phyloP scores from a whole-genome alignment of 2,888 invertebrate species.

The Pseudeuparius sepicola region DNA sequence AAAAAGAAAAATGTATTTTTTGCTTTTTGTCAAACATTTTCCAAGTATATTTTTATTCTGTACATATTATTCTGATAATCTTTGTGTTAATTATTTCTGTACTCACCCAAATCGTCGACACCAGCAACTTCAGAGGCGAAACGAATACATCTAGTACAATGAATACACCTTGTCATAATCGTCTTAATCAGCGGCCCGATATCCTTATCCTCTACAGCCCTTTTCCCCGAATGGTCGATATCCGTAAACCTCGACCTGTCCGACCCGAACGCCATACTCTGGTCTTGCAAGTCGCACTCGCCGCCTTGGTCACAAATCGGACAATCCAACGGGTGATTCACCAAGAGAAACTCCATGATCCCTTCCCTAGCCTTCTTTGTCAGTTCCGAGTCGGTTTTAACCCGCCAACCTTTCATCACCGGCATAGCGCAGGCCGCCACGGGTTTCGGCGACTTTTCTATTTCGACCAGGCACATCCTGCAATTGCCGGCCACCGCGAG shows the following conservation, averaged over 20 bases:
- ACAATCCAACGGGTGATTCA: slow-evolving; percentile 98
- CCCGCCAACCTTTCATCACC: slow-evolving; percentile 96
- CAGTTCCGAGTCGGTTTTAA: slow-evolving; percentile 95
- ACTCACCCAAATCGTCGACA: slow-evolving; percentile 74
- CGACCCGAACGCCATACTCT: slow-evolving; percentile 98
- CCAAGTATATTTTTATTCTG: neutral
- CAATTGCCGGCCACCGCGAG: slow-evolving; percentile 98
- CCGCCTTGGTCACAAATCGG: slow-evolving; percentile 99
- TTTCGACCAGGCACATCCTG: slow-evolving; percentile 98
- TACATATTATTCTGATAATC: neutral
- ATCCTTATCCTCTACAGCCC: slow-evolving; percentile 98
- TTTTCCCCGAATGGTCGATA: slow-evolving; percentile 82
- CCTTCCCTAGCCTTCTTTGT: slow-evolving; percentile 63
- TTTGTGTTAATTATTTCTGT: neutral
- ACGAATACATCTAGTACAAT: slow-evolving; percentile 95
- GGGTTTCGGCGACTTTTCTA: slow-evolving; percentile 96
- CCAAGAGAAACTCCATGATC: slow-evolving; percentile 97
- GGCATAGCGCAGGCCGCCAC: slow-evolving; percentile 99
- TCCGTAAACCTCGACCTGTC: slow-evolving; percentile 84
- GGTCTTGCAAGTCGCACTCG: slow-evolving; percentile 92
- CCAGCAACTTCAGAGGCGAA: slow-evolving; percentile 99
- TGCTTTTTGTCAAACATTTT: slow-evolving; percentile 8
- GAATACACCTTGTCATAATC: slow-evolving; percentile 98
- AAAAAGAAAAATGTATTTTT: slow-evolving; percentile 1
- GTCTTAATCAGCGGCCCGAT: slow-evolving; percentile 97